phyloP scores from a whole-genome alignment of 2,888 invertebrate genomes.

The Dryomyza anilis region DNA sequence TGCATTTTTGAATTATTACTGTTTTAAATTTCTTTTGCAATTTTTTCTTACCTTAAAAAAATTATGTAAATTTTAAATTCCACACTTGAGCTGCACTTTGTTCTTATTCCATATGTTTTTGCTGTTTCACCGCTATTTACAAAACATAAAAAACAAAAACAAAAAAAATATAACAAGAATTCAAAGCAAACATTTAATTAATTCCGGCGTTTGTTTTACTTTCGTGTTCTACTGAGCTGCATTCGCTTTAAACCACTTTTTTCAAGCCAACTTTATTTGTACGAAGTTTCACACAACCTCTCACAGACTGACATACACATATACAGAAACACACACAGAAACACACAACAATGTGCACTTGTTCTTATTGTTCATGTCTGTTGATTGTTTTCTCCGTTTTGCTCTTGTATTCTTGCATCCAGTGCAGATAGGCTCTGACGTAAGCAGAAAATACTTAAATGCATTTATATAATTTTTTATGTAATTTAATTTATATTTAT shows the following conservation, averaged over 20 bases:
- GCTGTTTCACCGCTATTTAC: not conserved
- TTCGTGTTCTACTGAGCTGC: slow-evolving; percentile 21
- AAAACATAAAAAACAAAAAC: too few relatives aligned
- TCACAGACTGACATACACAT: not conserved
- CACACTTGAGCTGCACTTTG: not conserved
- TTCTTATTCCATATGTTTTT: not conserved
- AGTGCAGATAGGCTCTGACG: too few relatives aligned
- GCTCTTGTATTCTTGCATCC: slow-evolving; percentile 3
- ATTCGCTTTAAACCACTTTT: slow-evolving; percentile 1
- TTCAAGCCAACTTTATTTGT: not conserved
- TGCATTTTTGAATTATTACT: too few relatives aligned
- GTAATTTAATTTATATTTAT: too few relatives aligned
- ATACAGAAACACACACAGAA: too few relatives aligned
- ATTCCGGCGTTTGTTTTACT: slow-evolving; percentile 3
- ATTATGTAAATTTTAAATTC: too few relatives aligned
- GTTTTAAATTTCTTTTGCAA: too few relatives aligned
- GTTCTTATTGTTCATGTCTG: not conserved
- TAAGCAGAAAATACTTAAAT: too few relatives aligned
- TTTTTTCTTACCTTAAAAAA: not conserved
- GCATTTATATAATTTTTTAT: too few relatives aligned
- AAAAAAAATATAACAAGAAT: too few relatives aligned
- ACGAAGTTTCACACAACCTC: not conserved
- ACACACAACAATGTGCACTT: too few relatives aligned
- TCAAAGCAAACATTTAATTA: not conserved
- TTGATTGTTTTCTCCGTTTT: not conserved